Percentiles rank a stretch among this genome's conserved stretches.
phyloP scores from a whole-genome alignment of 2,888 invertebrate species.

The Amiota mariae region DNA sequence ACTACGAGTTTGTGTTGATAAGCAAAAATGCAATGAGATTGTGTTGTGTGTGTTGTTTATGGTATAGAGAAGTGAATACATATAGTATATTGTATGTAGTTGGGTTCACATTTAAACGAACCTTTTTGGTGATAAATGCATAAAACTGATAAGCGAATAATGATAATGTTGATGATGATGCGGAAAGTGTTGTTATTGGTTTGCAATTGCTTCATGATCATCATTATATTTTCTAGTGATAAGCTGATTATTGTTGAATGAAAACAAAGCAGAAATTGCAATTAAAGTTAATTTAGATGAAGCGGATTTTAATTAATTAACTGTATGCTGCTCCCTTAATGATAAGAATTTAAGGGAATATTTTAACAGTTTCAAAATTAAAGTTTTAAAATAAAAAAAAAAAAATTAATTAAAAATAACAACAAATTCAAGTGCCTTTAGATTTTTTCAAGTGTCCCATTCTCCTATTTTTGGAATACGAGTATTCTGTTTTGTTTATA shows the following conservation, averaged over 20 bases:
- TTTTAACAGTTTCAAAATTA: not conserved
- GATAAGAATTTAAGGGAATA: no score
- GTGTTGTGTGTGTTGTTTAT: not conserved
- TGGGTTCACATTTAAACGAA: not conserved
- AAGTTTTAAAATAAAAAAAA: not conserved
- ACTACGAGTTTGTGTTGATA: not conserved
- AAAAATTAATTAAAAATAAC: not conserved
- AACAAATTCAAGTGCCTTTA: not conserved
- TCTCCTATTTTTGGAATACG: not conserved
- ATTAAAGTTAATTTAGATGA: slow-evolving; percentile 5
- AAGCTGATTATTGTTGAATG: not conserved
- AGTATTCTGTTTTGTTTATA: not conserved
- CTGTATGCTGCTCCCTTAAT: not conserved
- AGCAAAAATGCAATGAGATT: slow-evolving; percentile 1
- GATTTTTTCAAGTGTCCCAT: no score
- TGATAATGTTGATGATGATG: not conserved
- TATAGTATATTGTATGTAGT: no score
- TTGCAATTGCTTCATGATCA: not conserved
- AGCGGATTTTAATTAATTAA: not conserved
- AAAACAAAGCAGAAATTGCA: not conserved
- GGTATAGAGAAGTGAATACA: no score
- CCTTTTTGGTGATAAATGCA: slow-evolving; percentile 3
- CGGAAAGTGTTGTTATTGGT: not conserved
- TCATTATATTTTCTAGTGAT: not conserved
- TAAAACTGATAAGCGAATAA: not conserved